Percentiles rank a stretch among this genome's conserved stretches.
These are phyloP conservation scores for Crypturellus tataupa DNA, from an alignment of 2,797 vertebrate species.

Conservation along the genomic window DNA sequence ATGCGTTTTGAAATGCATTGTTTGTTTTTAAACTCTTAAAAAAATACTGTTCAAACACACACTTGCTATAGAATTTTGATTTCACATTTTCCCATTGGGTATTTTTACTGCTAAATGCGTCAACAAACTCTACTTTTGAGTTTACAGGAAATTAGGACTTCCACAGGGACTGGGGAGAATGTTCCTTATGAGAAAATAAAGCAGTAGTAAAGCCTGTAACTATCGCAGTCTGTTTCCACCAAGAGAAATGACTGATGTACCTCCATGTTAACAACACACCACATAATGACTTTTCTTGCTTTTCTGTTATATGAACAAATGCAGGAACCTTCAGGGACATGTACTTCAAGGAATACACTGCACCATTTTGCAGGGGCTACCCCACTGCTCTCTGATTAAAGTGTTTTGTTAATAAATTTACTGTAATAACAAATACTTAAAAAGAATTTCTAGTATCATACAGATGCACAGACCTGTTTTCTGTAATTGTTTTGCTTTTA, in stretches of 20 bases:
- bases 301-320: background rate
- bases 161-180: background rate
- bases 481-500: background rate
- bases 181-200: background rate
- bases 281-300: background rate
- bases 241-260: background rate
- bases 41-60: background rate
- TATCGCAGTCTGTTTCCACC: background rate
- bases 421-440: background rate
- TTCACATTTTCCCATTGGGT: background rate
- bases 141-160: background rate
- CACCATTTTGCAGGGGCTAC: accelerated
- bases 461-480: background rate
- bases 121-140: background rate
- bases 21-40: background rate
- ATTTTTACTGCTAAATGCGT: background rate
- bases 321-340: background rate
- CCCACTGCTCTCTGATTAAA: background rate
- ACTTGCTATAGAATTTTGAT: background rate
- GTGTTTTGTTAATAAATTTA: background rate
- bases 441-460: background rate
- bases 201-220: background rate
- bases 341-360: background rate
- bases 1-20: too few species aligned
- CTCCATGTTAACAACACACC: background rate